phyloP scores from a whole-genome alignment of 2,113 vertebrate species.

The Ornithorhynchus anatinus region DNA sequence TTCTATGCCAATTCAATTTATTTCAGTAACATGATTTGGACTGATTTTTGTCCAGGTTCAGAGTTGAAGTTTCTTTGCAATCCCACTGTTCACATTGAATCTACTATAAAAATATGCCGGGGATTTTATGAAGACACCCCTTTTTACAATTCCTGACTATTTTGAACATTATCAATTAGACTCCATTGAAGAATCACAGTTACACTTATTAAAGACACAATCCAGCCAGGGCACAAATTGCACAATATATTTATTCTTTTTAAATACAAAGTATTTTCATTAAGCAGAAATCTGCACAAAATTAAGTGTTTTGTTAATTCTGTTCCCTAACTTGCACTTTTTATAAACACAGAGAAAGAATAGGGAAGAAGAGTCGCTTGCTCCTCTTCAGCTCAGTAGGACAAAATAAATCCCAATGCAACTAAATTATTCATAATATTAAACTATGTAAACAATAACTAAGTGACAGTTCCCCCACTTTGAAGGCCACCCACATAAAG shows the following conservation, averaged over 20 bases:
- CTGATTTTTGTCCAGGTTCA: background rate
- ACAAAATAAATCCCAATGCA: background rate
- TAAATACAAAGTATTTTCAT: background rate
- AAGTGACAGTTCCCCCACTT: background rate
- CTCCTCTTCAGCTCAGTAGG: background rate
- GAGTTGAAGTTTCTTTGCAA: background rate
- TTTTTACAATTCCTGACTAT: background rate
- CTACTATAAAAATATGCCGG: background rate
- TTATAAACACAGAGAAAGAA: constrained; percentile 31
- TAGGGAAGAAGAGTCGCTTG: background rate
- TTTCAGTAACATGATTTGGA: background rate
- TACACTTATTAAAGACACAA: background rate
- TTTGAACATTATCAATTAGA: background rate
- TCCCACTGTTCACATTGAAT: background rate
- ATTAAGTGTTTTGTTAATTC: background rate
- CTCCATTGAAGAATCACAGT: background rate
- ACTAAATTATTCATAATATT: background rate
- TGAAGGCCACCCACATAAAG: background rate
- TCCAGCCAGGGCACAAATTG: background rate
- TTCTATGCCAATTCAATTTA: background rate
- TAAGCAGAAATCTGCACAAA: background rate
- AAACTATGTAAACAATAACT: background rate
- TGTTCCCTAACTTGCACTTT: constrained; percentile 11
- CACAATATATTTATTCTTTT: background rate
- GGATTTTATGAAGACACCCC: background rate